phyloP scores from a whole-genome alignment of 92 coral and sea anemone genomes.

The Phenganax stokvisi region DNA sequence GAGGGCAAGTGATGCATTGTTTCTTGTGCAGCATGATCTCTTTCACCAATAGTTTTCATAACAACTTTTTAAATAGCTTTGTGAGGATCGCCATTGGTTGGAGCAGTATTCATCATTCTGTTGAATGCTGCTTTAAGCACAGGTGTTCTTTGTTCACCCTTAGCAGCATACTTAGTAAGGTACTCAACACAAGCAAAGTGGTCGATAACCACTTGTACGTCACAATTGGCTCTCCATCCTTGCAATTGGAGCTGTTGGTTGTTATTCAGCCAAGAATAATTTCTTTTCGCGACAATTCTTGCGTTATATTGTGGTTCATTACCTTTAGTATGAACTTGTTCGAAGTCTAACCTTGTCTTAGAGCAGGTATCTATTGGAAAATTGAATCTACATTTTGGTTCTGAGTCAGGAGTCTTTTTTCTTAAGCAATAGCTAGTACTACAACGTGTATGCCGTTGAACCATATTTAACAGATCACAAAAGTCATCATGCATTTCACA shows the following conservation, averaged over 20 bases:
- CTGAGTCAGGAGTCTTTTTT: slow-evolving; percentile 52
- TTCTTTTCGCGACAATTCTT: slow-evolving; percentile 62
- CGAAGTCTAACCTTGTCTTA: slow-evolving; percentile 62
- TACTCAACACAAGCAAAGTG: slow-evolving; percentile 72
- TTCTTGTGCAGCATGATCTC: slow-evolving; percentile 80
- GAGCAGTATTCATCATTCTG: slow-evolving; percentile 44
- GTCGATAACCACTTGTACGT: slow-evolving; percentile 64
- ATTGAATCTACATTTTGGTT: slow-evolving; percentile 64
- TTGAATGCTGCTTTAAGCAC: slow-evolving; percentile 61
- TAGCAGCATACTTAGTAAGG: slow-evolving; percentile 67
- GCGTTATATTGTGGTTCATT: slow-evolving; percentile 57
- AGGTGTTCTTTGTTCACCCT: slow-evolving; percentile 61
- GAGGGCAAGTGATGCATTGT: slow-evolving; percentile 62
- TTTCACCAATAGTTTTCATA: slow-evolving; percentile 68
- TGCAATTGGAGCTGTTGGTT: slow-evolving; percentile 67
- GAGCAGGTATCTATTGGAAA: slow-evolving; percentile 60
- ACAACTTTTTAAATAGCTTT: slow-evolving; percentile 52
- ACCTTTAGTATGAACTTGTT: slow-evolving; percentile 56
- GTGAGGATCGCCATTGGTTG: slow-evolving; percentile 48
- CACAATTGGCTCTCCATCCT: slow-evolving; percentile 76
- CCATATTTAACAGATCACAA: slow-evolving; percentile 50
- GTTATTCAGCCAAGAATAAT: slow-evolving; percentile 66
- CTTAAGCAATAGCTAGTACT: slow-evolving; percentile 64
- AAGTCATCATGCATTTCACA: slow-evolving; percentile 55
- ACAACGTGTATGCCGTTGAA: slow-evolving; percentile 69